Conservation (phyloP, 2,888 invertebrate species). For the Drosophila mimica region DNA sequence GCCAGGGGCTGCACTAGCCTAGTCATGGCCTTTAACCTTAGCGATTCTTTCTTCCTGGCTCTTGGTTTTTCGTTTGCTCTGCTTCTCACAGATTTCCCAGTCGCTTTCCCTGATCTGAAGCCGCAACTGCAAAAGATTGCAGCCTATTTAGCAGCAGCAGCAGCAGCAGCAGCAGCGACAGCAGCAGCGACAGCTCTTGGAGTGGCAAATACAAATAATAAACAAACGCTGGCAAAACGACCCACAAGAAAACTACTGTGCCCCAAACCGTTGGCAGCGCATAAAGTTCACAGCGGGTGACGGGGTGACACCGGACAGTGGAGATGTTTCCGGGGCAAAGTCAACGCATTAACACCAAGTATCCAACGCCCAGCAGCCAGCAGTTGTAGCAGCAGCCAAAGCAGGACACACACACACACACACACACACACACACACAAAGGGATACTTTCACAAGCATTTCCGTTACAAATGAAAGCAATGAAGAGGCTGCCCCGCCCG, state of each 20-base stretch:
- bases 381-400: slow-evolving; percentile 15
- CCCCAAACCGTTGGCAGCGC: slow-evolving; percentile 29
- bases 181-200: slow-evolving; percentile 34
- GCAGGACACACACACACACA: slow-evolving; percentile 26
- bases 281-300: slow-evolving; percentile 71
- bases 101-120: not conserved
- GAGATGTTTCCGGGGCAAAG: slow-evolving; percentile 68
- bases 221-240: slow-evolving; percentile 16
- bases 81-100: not conserved
- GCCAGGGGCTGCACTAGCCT: slow-evolving; percentile 61
- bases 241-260: not conserved
- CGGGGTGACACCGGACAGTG: slow-evolving; percentile 59
- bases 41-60: not conserved
- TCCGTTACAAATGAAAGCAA: slow-evolving; percentile 80
- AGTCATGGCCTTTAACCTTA: slow-evolving; percentile 43
- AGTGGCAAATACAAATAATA: slow-evolving; percentile 41
- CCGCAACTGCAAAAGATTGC: slow-evolving; percentile 47
- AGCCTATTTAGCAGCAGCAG: slow-evolving; percentile 35
- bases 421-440: slow-evolving; percentile 29
- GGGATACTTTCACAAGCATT: slow-evolving; percentile 79
- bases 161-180: not conserved
- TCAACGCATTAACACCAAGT: slow-evolving; percentile 72
- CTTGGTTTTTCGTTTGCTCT: not conserved
- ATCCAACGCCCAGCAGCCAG: slow-evolving; percentile 6
- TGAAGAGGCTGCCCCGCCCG: slow-evolving; percentile 41